phyloP scores from a whole-genome alignment of 2,888 invertebrate species.

The Abscondita cerata region DNA sequence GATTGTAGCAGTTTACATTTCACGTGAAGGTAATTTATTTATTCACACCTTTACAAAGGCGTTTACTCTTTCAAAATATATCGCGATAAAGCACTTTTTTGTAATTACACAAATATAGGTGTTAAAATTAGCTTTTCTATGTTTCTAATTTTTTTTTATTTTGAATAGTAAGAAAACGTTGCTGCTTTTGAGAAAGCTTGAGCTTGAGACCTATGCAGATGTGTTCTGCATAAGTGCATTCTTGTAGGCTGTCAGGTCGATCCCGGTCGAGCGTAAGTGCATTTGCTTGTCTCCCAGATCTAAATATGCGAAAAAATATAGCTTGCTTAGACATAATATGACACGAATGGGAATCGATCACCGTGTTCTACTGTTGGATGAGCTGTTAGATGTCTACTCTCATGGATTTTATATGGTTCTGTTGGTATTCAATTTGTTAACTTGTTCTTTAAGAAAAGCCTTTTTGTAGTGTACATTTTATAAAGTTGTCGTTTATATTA shows the following conservation, averaged over 20 bases:
- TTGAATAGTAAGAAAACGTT: no score
- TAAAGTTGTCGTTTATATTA: no score
- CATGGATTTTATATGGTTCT: conserved; percentile 25
- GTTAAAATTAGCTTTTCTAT: no score
- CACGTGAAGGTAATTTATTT: no score
- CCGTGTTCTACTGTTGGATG: conserved; percentile 50
- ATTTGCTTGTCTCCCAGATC: conserved; percentile 58
- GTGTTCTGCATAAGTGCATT: conserved; percentile 56
- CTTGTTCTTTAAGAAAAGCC: conserved; percentile 15
- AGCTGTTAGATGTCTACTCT: conserved; percentile 44
- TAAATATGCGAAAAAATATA: conserved; percentile 57
- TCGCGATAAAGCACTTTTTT: no score
- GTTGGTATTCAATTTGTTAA: conserved; percentile 31
- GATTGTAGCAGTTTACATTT: no score
- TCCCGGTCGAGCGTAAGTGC: conserved; percentile 58
- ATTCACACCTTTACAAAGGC: no score
- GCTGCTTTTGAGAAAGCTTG: conserved; percentile 33
- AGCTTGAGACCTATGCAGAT: conserved; percentile 48
- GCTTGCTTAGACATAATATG: conserved; percentile 57
- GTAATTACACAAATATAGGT: no score
- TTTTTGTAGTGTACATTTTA: no score
- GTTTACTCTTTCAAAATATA: no score
- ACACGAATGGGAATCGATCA: conserved; percentile 58
- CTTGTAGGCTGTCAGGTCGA: conserved; percentile 57
- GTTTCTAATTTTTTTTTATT: no score